Conservation (phyloP, 2,888 invertebrate species). For the Yponomeuta sedellus region DNA sequence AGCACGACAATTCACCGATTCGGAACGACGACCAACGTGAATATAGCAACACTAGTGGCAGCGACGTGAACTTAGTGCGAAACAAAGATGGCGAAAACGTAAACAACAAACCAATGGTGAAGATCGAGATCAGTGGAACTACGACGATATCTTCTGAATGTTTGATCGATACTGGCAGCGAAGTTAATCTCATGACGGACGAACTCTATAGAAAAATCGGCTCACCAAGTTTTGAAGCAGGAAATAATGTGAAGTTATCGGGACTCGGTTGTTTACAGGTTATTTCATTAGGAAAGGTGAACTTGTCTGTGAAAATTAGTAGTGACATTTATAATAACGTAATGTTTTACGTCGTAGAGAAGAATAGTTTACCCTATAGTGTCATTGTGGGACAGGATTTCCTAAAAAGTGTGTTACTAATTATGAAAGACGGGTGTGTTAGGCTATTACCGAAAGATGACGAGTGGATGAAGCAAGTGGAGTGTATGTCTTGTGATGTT, state of each 20-base stretch:
- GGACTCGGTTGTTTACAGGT: neutral
- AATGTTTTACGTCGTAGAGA: slow-evolving; percentile 16
- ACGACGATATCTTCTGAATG: neutral
- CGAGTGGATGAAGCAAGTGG: no score
- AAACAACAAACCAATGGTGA: neutral
- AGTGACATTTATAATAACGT: slow-evolving; percentile 13
- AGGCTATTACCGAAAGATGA: no score
- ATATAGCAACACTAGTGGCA: neutral
- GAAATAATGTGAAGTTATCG: neutral
- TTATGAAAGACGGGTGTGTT: neutral
- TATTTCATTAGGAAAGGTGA: neutral
- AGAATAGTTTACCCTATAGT: slow-evolving; percentile 17
- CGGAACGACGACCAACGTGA: neutral
- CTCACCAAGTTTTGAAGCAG: neutral
- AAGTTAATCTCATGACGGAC: slow-evolving; percentile 10
- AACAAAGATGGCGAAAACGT: neutral
- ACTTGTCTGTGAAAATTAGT: slow-evolving; percentile 6
- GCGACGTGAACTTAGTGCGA: no score
- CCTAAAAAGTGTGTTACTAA: slow-evolving; percentile 10
- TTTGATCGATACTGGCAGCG: slow-evolving; percentile 11
- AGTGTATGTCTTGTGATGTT: no score
- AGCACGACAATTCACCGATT: neutral
- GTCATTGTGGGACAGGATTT: slow-evolving; percentile 20
- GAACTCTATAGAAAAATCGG: slow-evolving; percentile 2
- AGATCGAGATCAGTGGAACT: neutral